phyloP scores from a whole-genome alignment of 2,888 invertebrate genomes.

The Galeruca laticollis region DNA sequence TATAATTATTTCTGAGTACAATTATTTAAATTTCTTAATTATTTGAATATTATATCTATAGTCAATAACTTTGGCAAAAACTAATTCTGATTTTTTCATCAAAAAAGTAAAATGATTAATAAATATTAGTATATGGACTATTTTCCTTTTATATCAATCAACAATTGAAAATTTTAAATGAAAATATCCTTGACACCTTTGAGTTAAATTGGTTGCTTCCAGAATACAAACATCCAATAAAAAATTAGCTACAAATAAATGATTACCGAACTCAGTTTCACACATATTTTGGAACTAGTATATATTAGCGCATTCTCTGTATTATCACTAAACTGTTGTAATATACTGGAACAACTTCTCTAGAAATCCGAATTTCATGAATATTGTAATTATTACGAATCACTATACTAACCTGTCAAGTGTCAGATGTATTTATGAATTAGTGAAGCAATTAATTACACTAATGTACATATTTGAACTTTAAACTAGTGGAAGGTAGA shows the following conservation, averaged over 20 bases:
- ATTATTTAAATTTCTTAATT: no score
- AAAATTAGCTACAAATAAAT: not conserved
- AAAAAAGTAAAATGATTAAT: no score
- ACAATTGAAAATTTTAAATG: no score
- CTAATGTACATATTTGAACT: slow-evolving; percentile 35
- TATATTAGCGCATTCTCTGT: not conserved
- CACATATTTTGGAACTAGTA: not conserved
- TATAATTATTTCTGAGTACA: no score
- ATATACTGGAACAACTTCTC: slow-evolving; percentile 64
- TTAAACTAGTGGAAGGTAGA: slow-evolving; percentile 27
- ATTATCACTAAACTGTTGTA: slow-evolving; percentile 60
- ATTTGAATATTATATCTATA: no score
- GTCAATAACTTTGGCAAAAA: no score
- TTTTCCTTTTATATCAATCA: no score
- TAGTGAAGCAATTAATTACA: slow-evolving; percentile 39
- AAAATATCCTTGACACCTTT: no score
- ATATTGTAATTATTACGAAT: slow-evolving; percentile 58
- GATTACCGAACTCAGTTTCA: not conserved
- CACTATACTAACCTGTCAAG: slow-evolving; percentile 58
- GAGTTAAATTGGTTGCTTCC: not conserved
- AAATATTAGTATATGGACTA: no score
- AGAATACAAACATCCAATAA: not conserved
- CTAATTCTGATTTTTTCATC: no score
- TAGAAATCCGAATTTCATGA: slow-evolving; percentile 65
- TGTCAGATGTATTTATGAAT: slow-evolving; percentile 52